Evolutionary conservation across 2,113 vertebrate species (phyloP).

Genomic region (Piprites chloris): DNA sequence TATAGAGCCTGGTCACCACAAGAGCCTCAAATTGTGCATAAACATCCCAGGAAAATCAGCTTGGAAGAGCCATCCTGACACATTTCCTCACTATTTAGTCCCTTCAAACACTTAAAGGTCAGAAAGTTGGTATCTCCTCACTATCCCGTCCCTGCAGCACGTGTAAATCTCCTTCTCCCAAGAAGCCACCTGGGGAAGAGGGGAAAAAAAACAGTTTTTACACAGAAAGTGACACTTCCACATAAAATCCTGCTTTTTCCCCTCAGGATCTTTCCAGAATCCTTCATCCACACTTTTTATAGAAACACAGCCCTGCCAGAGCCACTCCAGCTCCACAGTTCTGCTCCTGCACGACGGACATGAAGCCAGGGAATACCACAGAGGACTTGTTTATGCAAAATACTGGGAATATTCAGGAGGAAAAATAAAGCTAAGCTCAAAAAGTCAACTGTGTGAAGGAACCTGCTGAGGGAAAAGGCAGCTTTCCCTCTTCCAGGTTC

Average conservation of each 20-base stretch:
- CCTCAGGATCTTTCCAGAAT: neutral
- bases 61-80: fast-evolving
- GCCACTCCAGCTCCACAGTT: neutral
- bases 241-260: neutral
- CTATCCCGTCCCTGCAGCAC: constrained; percentile 74
- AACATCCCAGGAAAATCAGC: neutral
- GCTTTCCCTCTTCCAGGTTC: neutral
- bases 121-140: constrained; percentile 77
- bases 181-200: constrained; percentile 60
- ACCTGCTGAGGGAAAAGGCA: neutral
- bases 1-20: neutral
- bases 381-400: neutral
- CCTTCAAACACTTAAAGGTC: constrained; percentile 41
- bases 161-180: constrained; percentile 80
- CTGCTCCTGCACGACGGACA: neutral
- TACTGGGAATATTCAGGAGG: neutral
- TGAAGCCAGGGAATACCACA: fast-evolving
- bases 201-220: neutral
- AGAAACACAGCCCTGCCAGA: neutral
- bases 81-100: fast-evolving
- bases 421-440: neutral
- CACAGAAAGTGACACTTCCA: neutral
- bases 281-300: fast-evolving
- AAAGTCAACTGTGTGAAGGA: neutral
- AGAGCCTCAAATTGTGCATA: neutral